A percentile compares a stretch with the other conserved stretches of the same genome.
Evolutionary conservation across 2,797 vertebrate species (phyloP).

Genomic region (Sus cebifrons): DNA sequence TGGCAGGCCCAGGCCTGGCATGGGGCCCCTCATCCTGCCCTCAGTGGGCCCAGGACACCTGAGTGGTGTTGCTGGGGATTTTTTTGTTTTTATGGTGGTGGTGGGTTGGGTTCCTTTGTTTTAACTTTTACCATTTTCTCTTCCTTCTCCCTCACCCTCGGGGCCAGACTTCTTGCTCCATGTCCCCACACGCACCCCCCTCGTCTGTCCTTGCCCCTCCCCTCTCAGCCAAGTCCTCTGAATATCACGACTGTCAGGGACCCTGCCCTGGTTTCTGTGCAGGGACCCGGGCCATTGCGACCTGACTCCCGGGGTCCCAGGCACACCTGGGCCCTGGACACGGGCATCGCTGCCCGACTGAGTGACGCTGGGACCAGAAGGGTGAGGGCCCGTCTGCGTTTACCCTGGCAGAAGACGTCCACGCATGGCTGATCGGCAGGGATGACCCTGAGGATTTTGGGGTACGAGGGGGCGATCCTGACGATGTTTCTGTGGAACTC

Average conservation of each 20-base stretch:
- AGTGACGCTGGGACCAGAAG: accelerated
- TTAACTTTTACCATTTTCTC: background rate
- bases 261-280: background rate
- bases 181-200: accelerated
- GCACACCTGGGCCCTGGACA: background rate
- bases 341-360: background rate
- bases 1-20: accelerated
- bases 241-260: too few relatives aligned
- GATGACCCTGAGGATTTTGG: slow-evolving; percentile 90
- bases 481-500: slow-evolving; percentile 91
- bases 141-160: background rate
- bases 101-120: background rate
- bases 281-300: background rate
- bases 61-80: accelerated
- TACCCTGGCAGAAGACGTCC: slow-evolving; percentile 95
- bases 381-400: background rate
- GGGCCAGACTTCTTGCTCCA: background rate
- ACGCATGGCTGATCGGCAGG: slow-evolving; percentile 93
- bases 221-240: background rate
- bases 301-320: background rate
- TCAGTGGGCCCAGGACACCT: accelerated
- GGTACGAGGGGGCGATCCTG: slow-evolving; percentile 91
- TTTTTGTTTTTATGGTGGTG: background rate
- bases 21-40: accelerated
- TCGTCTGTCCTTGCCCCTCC: accelerated